phyloP scores from a whole-genome alignment of 2,113 vertebrate genomes.

The Struthidea cinerea region DNA sequence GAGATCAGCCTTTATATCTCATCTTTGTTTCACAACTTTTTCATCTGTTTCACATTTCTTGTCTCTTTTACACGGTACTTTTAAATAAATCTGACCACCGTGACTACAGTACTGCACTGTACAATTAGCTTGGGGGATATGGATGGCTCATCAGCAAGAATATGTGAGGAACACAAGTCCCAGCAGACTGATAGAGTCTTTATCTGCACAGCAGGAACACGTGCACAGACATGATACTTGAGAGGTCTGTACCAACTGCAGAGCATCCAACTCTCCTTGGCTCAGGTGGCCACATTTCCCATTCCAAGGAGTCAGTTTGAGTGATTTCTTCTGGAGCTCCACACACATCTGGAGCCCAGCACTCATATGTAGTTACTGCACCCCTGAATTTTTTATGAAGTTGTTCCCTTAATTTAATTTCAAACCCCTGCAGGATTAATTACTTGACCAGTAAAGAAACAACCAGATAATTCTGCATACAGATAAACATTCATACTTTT shows the following conservation, averaged over 20 bases:
- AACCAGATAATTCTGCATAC: background rate
- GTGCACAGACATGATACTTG: fast-evolving
- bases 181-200: background rate
- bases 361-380: background rate
- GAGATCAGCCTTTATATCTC: conserved; percentile 10
- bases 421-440: background rate
- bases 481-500: background rate
- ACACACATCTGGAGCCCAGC: background rate
- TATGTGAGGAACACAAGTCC: background rate
- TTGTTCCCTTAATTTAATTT: background rate
- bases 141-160: background rate
- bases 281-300: background rate
- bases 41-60: conserved; percentile 41
- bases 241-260: background rate
- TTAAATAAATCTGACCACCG: conserved; percentile 8
- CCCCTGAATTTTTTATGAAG: background rate
- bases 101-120: background rate
- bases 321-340: background rate
- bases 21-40: background rate
- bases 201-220: background rate
- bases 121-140: background rate
- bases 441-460: background rate
- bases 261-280: background rate
- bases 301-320: background rate
- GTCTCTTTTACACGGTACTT: background rate